Conservation (phyloP, 1,140 invertebrate genomes). For the Cyclina sinensis region DNA sequence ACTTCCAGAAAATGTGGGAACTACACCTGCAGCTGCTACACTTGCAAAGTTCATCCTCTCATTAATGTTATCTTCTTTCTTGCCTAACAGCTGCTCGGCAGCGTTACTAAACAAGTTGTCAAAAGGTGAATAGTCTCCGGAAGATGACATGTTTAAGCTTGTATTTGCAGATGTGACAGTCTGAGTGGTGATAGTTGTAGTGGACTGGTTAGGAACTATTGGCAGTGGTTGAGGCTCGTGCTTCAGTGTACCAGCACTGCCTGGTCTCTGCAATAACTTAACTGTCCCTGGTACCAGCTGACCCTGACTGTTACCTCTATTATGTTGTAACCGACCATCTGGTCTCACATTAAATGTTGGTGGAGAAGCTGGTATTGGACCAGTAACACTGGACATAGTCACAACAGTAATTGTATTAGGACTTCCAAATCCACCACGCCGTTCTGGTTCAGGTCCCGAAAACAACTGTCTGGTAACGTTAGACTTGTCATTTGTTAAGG, state of each 20-base stretch:
- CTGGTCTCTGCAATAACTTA: slow-evolving; percentile 72
- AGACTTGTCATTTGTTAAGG: slow-evolving; percentile 66
- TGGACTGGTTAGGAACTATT: slow-evolving; percentile 77
- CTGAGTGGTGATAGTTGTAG: slow-evolving; percentile 55
- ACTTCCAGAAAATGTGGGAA: slow-evolving; percentile 83
- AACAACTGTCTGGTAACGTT: slow-evolving; percentile 88
- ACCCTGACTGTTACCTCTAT: background rate
- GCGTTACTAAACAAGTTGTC: slow-evolving; percentile 91
- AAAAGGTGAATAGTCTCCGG: slow-evolving; percentile 92
- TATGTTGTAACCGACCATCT: slow-evolving; percentile 46
- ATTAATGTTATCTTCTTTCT: slow-evolving; percentile 90
- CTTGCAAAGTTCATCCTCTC: slow-evolving; percentile 91
- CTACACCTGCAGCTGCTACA: slow-evolving; percentile 90
- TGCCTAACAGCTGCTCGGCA: slow-evolving; percentile 90
- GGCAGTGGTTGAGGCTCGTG: slow-evolving; percentile 80
- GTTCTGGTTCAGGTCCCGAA: slow-evolving; percentile 87
- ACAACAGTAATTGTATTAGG: slow-evolving; percentile 16
- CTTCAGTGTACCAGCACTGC: slow-evolving; percentile 61
- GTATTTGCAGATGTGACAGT: slow-evolving; percentile 49
- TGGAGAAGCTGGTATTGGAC: slow-evolving; percentile 58
- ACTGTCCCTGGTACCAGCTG: slow-evolving; percentile 66
- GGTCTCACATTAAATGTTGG: slow-evolving; percentile 42
- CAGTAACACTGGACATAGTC: slow-evolving; percentile 51
- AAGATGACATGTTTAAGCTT: slow-evolving; percentile 56
- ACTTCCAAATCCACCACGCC: slow-evolving; percentile 47